Base-by-base conservation (phyloP, 2,797 vertebrate species). In the Eurystomus glaucurus region DNA sequence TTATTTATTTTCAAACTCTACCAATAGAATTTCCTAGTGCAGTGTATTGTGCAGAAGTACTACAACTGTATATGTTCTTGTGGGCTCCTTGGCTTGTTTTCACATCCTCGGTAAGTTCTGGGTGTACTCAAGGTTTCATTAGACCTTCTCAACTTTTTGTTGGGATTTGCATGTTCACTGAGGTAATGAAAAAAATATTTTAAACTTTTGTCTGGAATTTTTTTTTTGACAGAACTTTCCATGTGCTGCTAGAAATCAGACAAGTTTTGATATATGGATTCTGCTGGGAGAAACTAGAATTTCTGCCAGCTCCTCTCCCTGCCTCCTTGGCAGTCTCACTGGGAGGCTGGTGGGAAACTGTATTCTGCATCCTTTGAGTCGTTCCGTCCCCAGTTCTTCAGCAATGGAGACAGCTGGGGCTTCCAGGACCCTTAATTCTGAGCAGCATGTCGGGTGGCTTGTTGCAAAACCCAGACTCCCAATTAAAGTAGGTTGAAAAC, bases 251-350 rank as follows among this genome's bases (percentile, higher is more conserved):
- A 81, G 91, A 85, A 97, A 58, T 54, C 78, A 96, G 85, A 48
- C 35, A 45, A 48, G 26, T 64, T 91, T 85, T 68, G 72, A 12
- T 93, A 55, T 88, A 83, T 94, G 88, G 85, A 94, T 97, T 93
- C 70, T 93, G 77, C 52, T 70, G 77, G 62, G 48, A 82, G 55
- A 92, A 94, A 66, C 5, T 39, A 82, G 93, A 92, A 76, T 79
- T 94, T 81, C 90, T 96, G 95, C 90, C 92, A 96, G 88, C 41
- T 86, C 26, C 61, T 84, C 70, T 93, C 65, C 46, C 33, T 61
- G 83, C 6, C 19, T 90, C 50, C 29, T 93, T 96, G 96, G 92
- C 93, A 97, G 83, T 80, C n/a, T 96, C 2, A 0, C 41, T 85
- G 72, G 65, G 61, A 94, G 90, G 69, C 88, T 96, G 88, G 25